Evolutionary conservation across 2,888 invertebrate genomes (phyloP), one percentile per base, ranked within the genome.

Genomic region (Lordiphosa andalusiaca): DNA sequence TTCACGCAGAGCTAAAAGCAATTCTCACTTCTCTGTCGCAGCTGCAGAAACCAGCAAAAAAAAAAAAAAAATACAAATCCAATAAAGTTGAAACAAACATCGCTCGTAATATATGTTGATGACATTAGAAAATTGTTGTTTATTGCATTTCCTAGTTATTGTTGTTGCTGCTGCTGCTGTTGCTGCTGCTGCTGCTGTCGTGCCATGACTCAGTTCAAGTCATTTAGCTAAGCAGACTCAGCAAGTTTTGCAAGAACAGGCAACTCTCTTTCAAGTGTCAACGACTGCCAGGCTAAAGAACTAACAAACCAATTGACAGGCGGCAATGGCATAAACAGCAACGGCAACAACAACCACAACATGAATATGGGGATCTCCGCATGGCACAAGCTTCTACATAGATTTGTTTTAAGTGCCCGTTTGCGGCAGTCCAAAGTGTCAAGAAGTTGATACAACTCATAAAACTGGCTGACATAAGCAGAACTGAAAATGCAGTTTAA

Each of bases 121-220:
- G 80, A 84, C 73, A 81, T 81, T 81, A 73, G 85, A 84, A 80
- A 72, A 85, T 84, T 77, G 73, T 75, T 75, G 84, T 84, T 83
- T 85, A 85, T 83, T 85, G 69, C 82, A 73, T 74, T 81, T 71
- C 62, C 63, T 68, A 67, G 65, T 64, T 61, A 67, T 52, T 69
- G 54, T 64, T 62, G 38, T 42, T 50, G 49, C 9, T 7, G 2
- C 6, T 42, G 46, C 36, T 53, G 37, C 47, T 50, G 49, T 6
- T 7, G 2, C 6, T 42, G 46, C 36, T 53, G 37, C 47, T 33
- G 41, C 6, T 50, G 46, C 21, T 49, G 54, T 38, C 54, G 37
- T 16, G 48, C 46, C 61, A 54, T 63, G 67, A 56, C 39, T 73
- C 71, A 53, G 54, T 53, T 35, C 39, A 12, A 36, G 51, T 47